phyloP scores from a whole-genome alignment of 1,140 invertebrate genomes.

The Neotoxoptera formosana region DNA sequence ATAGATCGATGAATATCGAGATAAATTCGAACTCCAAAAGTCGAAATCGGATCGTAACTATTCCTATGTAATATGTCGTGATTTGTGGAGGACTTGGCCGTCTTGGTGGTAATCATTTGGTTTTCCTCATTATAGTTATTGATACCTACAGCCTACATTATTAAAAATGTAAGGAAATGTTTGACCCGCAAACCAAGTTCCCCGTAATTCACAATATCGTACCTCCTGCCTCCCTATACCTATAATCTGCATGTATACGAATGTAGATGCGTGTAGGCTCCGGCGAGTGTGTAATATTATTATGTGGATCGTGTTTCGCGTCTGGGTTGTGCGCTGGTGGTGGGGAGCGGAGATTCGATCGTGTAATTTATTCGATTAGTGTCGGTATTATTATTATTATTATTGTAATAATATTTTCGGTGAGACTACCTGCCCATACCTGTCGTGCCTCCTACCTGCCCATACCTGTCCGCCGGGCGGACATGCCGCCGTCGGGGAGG shows the following conservation, averaged over 20 bases:
- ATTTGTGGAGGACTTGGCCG: neutral
- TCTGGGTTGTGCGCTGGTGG: neutral
- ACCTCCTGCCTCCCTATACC: neutral
- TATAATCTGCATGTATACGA: neutral
- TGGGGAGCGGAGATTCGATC: neutral
- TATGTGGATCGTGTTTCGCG: neutral
- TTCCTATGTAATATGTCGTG: neutral
- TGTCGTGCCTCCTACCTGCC: neutral
- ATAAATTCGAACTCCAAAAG: neutral
- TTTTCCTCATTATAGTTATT: neutral
- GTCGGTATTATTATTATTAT: constrained; percentile 31
- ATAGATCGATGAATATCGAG: neutral
- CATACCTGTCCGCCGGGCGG: neutral
- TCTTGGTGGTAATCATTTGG: neutral
- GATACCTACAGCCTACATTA: neutral
- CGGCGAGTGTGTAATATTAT: neutral
- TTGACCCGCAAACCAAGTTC: neutral
- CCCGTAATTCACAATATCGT: neutral
- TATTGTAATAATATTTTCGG: neutral
- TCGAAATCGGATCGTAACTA: neutral
- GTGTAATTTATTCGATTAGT: constrained; percentile 28
- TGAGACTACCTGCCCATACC: neutral
- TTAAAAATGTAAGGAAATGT: neutral
- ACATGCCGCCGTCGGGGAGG: neutral
- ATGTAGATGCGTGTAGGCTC: neutral